These are phyloP conservation scores for Steatocranus sp. DNA, from an alignment of 2,797 vertebrate species.

Conservation along the genomic window DNA sequence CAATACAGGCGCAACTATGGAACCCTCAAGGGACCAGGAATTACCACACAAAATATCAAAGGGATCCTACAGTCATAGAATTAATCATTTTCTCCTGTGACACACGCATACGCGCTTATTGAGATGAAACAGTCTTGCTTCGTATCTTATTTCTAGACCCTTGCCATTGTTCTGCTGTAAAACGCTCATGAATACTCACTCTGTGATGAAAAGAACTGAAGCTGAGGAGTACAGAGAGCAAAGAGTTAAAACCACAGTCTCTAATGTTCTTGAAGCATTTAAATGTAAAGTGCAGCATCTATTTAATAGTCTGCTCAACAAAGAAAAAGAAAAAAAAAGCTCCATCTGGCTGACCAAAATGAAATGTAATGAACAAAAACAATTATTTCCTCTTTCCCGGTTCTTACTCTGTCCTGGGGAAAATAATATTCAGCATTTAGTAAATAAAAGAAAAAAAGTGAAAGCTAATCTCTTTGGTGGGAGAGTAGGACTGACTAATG, in stretches of 20 bases:
- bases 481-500: conserved; percentile 54
- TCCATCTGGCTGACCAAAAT: conserved; percentile 29
- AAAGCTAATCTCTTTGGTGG: conserved; percentile 57
- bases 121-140: conserved; percentile 18
- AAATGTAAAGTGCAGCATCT: conserved; percentile 46
- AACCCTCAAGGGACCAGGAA: conserved; percentile 29
- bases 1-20: conserved; percentile 3
- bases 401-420: conserved; percentile 33
- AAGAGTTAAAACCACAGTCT: conserved; percentile 34
- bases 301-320: conserved; percentile 51
- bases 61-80: conserved; percentile 15
- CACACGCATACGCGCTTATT: conserved; percentile 6
- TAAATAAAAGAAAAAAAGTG: conserved; percentile 57
- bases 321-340: not conserved
- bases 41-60: conserved; percentile 53
- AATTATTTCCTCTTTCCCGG: conserved; percentile 39
- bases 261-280: conserved; percentile 48
- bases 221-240: not conserved
- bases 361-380: conserved; percentile 57
- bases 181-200: conserved; percentile 20
- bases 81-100: conserved; percentile 25
- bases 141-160: conserved; percentile 30
- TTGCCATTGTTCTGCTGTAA: conserved; percentile 21
- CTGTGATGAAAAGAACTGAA: conserved; percentile 17
- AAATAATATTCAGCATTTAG: conserved; percentile 59